phyloP scores from a whole-genome alignment of 1,140 invertebrate genomes.

The Apis cerana region DNA sequence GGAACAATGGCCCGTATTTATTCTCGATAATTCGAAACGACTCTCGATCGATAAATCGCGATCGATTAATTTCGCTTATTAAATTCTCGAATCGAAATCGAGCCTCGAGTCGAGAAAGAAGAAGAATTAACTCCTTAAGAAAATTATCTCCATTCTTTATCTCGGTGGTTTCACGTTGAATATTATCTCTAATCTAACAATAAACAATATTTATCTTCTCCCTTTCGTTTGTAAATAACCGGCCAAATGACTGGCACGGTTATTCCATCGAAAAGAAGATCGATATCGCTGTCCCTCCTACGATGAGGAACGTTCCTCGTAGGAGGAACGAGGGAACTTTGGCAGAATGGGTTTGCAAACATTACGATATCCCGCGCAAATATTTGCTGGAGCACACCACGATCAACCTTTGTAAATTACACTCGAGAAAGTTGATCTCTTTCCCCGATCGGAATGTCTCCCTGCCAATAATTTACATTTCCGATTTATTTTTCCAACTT shows the following conservation, averaged over 20 bases:
- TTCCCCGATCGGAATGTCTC: background rate
- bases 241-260: slow-evolving; percentile 11
- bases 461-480: too few relatives aligned
- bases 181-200: background rate
- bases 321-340: background rate
- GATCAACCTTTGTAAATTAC: slow-evolving; percentile 26
- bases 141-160: slow-evolving; percentile 2
- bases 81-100: background rate
- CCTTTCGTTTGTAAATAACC: background rate
- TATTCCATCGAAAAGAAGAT: background rate
- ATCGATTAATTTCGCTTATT: slow-evolving; percentile 32
- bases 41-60: background rate
- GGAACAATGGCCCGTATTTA: slow-evolving; percentile 14
- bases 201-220: slow-evolving; percentile 6
- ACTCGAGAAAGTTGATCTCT: background rate
- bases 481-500: too few relatives aligned
- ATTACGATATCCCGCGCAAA: slow-evolving; percentile 24
- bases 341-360: slow-evolving; percentile 31
- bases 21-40: background rate
- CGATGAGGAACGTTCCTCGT: background rate
- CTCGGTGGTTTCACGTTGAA: background rate
- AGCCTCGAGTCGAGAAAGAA: background rate
- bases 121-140: background rate
- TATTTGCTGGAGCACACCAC: slow-evolving; percentile 9
- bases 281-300: background rate